Evolutionary conservation across 1,140 invertebrate species (phyloP), one percentile per base, ranked within the genome.

Genomic region (Orchestia grillus): DNA sequence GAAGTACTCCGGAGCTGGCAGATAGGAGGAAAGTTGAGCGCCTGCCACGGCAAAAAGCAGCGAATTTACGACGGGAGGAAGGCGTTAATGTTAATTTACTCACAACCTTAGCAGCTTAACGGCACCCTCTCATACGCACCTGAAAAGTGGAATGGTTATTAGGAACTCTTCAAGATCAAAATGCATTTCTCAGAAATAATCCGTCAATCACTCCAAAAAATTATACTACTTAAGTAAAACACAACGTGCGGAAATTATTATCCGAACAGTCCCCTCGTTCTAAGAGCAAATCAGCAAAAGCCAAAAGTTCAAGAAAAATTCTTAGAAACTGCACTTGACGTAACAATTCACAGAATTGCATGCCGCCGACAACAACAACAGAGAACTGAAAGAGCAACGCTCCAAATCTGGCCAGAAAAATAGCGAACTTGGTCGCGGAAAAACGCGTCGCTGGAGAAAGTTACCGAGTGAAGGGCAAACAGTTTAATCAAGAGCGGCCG

Each of bases 401-500:
- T 44, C 43, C 44, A 94, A 94, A 94, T 44, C 92, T 94, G 43
- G 92, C 44, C 44, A n/a, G 44, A 94, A 94, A 94, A 94, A 94
- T 45, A 44, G 92, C 92, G 40, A 94, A 94, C 92, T 94, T 94
- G 19, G 92, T 94, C 43, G 62, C 62, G 36, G 62, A 94, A 94
- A 94, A 44, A 94, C 36, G 92, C 92, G 92, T 94, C 92, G 92
- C 44, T n/a, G 44, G 92, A 45, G 92, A 94, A 45, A 94, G 43
- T 94, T 94, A 94, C 40, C 92, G 92, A 94, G 43, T 94, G 92
- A 94, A 94, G 44, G 92, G 92, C 92, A 94, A 94, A 94, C 92
- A 44, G 92, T 94, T 94, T 94, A 94, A 94, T 94, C 92, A 94
- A 94, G 92, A 94, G 92, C 43, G 92, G 92, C 43, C 41, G 40